Base-by-base conservation (phyloP, 2,888 invertebrate genomes). In the Lepidocyrtoides sp. region DNA sequence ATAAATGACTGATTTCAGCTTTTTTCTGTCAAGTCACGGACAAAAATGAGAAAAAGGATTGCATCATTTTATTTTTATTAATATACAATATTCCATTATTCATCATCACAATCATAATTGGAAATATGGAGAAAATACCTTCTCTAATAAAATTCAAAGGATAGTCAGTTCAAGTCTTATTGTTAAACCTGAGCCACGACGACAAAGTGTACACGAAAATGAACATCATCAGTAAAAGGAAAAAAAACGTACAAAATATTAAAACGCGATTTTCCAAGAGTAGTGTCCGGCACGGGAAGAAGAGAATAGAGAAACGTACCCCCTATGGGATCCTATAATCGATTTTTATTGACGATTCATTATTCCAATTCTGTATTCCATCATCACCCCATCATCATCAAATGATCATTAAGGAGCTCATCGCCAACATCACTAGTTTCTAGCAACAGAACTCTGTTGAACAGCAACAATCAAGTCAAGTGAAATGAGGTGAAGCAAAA, bases 301-400 rank as follows among this genome's bases (percentile, higher is more conserved):
- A 12, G n/a, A 82, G 63, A 63, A 26, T 5, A 82, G 63, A 63
- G n/a, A n/a, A n/a, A 26, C 17, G 81, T 57, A 81, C 92, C 93
- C 93, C 92, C 88, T 89, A 72, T 88, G 92, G 81, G 89, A 92
- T 72, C 85, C 88, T 90, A 90, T 94, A 94, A 94, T 94, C 93
- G 94, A 94, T 94, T 94, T 94, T 94, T 94, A 94, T 94, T 94
- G 93, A 94, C 92, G 94, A 94, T 93, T 94, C 94, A 94, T 93
- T 94, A 94, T 91, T 86, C 77, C 90, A 84, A 90, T 90, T 89
- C 89, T 72, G 89, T 82, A 89, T 72, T 89, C 81, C 86, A 88
- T 86, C 89, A 92, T 85, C 72, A 85, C 82, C 91, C 84, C 84
- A 66, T 90, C 79, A 79, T 84, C 83, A 83, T 84, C 83, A 83